Evolutionary conservation across 2,797 vertebrate species (phyloP).

Genomic region (Sebastiscus tertius): DNA sequence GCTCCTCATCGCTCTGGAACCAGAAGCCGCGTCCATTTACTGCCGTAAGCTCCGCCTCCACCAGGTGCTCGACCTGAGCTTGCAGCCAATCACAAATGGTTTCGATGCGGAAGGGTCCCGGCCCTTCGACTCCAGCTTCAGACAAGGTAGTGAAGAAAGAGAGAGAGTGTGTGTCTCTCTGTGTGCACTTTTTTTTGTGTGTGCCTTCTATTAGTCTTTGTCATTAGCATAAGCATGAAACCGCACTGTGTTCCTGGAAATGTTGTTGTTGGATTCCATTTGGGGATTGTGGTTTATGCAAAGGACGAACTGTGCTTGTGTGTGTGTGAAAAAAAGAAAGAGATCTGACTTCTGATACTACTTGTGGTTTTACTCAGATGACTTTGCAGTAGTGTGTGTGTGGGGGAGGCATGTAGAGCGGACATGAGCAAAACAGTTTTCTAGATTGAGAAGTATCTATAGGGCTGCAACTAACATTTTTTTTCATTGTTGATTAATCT

Average conservation of each 20-base stretch:
- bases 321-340: not conserved
- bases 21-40: conserved; percentile 95
- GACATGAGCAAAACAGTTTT: not conserved
- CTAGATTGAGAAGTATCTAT: not conserved
- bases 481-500: too few species aligned
- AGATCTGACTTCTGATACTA: not conserved
- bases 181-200: not conserved
- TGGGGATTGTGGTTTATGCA: conserved; percentile 55
- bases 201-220: not conserved
- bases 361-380: not conserved
- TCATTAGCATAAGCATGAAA: conserved; percentile 68
- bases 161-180: not conserved
- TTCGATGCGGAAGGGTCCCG: conserved; percentile 76
- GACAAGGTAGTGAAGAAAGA: conserved; percentile 82
- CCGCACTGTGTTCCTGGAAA: conserved; percentile 67
- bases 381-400: not conserved
- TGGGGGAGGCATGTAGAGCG: too few species aligned
- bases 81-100: conserved; percentile 78
- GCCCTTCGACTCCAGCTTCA: conserved; percentile 90
- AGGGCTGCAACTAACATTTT: too few species aligned
- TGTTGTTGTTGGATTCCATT: conserved; percentile 50
- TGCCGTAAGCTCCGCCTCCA: conserved; percentile 94
- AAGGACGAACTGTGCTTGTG: conserved; percentile 13
- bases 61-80: conserved; percentile 92
- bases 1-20: conserved; percentile 94